phyloP scores from a whole-genome alignment of 2,888 invertebrate genomes.

The Athripsodes cinereus region DNA sequence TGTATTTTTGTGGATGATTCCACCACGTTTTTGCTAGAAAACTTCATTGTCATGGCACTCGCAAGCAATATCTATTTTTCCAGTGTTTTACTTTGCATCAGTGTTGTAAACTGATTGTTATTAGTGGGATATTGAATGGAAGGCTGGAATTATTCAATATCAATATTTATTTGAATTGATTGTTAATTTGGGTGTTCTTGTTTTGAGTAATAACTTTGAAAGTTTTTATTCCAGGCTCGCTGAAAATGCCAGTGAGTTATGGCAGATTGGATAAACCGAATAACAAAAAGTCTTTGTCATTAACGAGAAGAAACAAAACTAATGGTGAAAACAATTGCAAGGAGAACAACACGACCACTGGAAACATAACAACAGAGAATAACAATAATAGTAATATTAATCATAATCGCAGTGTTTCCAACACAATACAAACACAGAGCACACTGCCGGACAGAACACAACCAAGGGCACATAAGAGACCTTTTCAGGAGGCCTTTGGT shows the following conservation, averaged over 20 bases:
- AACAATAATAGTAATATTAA: too few relatives aligned
- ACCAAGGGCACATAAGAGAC: constrained; percentile 34
- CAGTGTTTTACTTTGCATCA: too few relatives aligned
- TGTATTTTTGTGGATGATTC: too few relatives aligned
- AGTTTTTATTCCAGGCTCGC: constrained; percentile 43
- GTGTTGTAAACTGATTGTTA: too few relatives aligned
- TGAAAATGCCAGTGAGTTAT: constrained; percentile 52
- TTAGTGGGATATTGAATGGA: too few relatives aligned
- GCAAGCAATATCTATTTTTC: too few relatives aligned
- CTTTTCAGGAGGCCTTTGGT: constrained; percentile 37
- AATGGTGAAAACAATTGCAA: not conserved
- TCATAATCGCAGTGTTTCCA: not conserved
- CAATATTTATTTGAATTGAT: too few relatives aligned
- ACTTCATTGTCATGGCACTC: too few relatives aligned
- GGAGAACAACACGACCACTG: not conserved
- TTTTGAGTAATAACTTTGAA: too few relatives aligned
- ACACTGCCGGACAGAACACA: not conserved
- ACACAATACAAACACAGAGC: not conserved
- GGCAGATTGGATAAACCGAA: constrained; percentile 40
- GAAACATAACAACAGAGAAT: not conserved
- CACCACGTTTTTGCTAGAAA: too few relatives aligned
- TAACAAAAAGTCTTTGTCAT: constrained; percentile 42
- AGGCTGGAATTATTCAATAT: too few relatives aligned
- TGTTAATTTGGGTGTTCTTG: too few relatives aligned
- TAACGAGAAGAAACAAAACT: constrained; percentile 38